Evolutionary conservation across 2,888 invertebrate genomes (phyloP).

Genomic region (Physocephala rufipes): DNA sequence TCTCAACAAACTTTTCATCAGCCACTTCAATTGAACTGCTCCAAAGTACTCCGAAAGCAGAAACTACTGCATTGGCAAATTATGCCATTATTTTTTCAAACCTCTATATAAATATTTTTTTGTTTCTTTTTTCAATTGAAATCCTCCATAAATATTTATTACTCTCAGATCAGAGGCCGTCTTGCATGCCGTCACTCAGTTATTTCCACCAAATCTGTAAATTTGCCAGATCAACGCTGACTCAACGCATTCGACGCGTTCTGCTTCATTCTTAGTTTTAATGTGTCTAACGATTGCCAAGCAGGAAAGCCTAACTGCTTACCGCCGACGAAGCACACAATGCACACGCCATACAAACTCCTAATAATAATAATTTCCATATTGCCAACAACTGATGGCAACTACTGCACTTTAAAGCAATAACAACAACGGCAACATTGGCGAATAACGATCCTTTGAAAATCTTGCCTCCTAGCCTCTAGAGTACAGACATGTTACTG

Average conservation of each 20-base stretch:
- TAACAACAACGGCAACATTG: constrained; percentile 9
- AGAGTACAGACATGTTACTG: background rate
- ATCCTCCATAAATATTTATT: constrained; percentile 6
- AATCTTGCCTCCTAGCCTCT: constrained; percentile 6
- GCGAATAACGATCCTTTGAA: constrained; percentile 22
- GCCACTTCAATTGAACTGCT: no score
- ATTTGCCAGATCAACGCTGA: background rate
- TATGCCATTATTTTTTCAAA: constrained; percentile 7
- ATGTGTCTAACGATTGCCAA: background rate
- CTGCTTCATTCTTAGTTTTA: background rate
- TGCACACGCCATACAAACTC: constrained; percentile 11
- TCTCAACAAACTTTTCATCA: background rate
- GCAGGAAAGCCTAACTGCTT: background rate
- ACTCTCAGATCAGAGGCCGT: constrained; percentile 17
- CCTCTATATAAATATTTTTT: background rate
- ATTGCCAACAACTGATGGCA: constrained; percentile 31
- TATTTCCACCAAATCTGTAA: constrained; percentile 16
- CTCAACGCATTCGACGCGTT: constrained; percentile 7
- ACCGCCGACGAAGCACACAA: background rate
- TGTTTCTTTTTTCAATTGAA: constrained; percentile 1
- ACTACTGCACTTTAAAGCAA: constrained; percentile 29
- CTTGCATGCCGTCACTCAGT: constrained; percentile 12
- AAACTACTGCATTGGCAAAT: background rate
- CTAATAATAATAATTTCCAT: constrained; percentile 35
- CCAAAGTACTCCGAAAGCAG: no score